Conservation (phyloP, 1,140 invertebrate species). For the Drosophila teissieri region DNA sequence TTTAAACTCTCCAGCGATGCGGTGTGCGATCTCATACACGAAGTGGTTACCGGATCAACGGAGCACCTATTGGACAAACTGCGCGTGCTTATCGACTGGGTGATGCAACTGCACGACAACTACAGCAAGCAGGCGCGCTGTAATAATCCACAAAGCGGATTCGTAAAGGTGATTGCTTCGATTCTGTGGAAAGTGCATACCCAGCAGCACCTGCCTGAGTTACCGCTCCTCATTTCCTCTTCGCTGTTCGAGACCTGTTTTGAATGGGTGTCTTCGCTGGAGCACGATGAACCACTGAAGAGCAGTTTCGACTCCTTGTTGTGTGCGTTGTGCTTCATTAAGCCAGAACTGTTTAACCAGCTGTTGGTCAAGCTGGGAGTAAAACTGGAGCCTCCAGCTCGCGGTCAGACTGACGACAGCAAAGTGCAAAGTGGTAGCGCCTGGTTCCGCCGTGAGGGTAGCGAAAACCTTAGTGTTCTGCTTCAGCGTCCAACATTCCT, state of each 20-base stretch:
- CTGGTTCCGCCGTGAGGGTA: conserved; percentile 86
- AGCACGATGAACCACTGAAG: conserved; percentile 90
- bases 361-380: conserved; percentile 91
- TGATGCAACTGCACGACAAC: conserved; percentile 74
- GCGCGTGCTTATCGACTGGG: conserved; percentile 76
- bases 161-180: conserved; percentile 88
- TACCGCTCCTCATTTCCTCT: conserved; percentile 88
- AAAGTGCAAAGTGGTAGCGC: conserved; percentile 87
- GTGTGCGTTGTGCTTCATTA: conserved; percentile 93
- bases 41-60: conserved; percentile 88
- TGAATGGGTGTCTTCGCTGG: conserved; percentile 90
- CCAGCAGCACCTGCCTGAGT: conserved; percentile 86
- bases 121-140: conserved; percentile 70
- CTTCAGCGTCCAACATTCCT: conserved; percentile 88
- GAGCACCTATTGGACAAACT: conserved; percentile 85
- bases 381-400: conserved; percentile 80
- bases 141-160: conserved; percentile 83
- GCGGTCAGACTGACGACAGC: conserved; percentile 89
- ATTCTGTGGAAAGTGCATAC: conserved; percentile 92
- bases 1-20: conserved; percentile 86
- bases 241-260: conserved; percentile 90
- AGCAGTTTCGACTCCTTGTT: conserved; percentile 89
- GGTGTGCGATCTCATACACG: conserved; percentile 91
- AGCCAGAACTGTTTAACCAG: conserved; percentile 90
- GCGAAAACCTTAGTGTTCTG: conserved; percentile 85